Base-by-base conservation (phyloP, 2,888 invertebrate species). In the Dorcus hopei region DNA sequence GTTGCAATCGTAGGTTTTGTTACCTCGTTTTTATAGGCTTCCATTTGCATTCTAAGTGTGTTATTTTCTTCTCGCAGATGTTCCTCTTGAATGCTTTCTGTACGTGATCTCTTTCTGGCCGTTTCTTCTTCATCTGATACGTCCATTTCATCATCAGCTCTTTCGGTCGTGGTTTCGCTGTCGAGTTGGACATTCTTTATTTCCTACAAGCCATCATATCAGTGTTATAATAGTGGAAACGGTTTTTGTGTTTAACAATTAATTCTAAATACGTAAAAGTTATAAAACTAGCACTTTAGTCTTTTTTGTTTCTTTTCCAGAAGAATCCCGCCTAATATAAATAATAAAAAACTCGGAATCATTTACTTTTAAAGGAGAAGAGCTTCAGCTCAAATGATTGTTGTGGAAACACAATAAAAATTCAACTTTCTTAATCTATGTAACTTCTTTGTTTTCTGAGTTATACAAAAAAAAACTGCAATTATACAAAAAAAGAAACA, bases 1-100 rank as follows among this genome's bases (percentile, higher is more conserved):
- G 26, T 33, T 33, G 6, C 26, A 4, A 6, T 4, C 6, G 5
- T 33, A 33, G 26, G 26, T 5, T 45, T 38, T 57, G 49, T 59
- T 67, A 77, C 78, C 82, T 97, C 96, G 78, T 95, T 95, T 77
- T 94, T 94, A 74, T 93, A 94, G 0, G 95, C 96, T 78, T 95
- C 95, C 70, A 96, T 77, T 80, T 95, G 93, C 78, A 95, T 95
- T 61, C 90, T 86, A 38, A 97, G 81, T 66, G 90, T 91, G 70
- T 95, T 95, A 74, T 95, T 96, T 75, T 97, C 96, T 61, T 91
- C 90, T 85, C 90, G 80, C 6, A 82, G 68, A 23, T 45, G 33
- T 7, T 60, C 60, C 23, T 66, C 54, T 59, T 57, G 42, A 70
- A 71, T 40, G 54, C 78, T 70, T 70, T 81, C 81, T 26, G 66